Conservation (phyloP, 2,113 vertebrate genomes). For the Neodon shergylaensis region DNA sequence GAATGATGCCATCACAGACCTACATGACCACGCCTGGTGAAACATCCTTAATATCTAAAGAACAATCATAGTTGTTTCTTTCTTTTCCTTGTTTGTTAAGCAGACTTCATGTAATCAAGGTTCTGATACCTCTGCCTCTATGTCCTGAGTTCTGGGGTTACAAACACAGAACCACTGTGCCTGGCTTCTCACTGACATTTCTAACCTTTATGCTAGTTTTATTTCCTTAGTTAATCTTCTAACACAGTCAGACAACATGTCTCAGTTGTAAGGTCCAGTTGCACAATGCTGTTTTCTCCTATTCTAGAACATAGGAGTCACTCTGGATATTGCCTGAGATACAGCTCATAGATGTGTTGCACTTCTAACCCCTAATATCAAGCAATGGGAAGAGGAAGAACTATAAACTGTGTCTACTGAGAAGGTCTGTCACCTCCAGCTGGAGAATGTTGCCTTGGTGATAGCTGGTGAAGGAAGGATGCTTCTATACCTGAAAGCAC, state of each 20-base stretch:
- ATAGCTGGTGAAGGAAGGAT: neutral
- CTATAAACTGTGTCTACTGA: neutral
- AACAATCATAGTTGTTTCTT: neutral
- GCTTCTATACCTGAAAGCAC: neutral
- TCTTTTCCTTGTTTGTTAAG: neutral
- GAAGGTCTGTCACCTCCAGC: neutral
- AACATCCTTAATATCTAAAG: neutral
- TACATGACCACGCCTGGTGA: neutral
- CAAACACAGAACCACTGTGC: neutral
- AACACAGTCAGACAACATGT: neutral
- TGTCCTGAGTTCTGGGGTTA: neutral
- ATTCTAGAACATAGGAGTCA: neutral
- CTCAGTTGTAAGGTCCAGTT: neutral
- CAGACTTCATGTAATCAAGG: neutral
- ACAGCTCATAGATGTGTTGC: neutral
- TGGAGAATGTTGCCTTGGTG: neutral
- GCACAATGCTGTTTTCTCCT: neutral
- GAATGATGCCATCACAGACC: neutral
- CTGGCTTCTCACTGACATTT: neutral
- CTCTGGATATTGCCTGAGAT: neutral
- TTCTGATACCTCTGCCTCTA: neutral
- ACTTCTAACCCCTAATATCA: neutral
- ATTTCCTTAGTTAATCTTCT: neutral
- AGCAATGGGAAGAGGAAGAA: neutral
- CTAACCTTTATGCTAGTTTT: neutral